Percentiles rank a stretch among this genome's conserved stretches.
phyloP scores from a whole-genome alignment of 2,113 vertebrate genomes.

The Saccopteryx leptura region DNA sequence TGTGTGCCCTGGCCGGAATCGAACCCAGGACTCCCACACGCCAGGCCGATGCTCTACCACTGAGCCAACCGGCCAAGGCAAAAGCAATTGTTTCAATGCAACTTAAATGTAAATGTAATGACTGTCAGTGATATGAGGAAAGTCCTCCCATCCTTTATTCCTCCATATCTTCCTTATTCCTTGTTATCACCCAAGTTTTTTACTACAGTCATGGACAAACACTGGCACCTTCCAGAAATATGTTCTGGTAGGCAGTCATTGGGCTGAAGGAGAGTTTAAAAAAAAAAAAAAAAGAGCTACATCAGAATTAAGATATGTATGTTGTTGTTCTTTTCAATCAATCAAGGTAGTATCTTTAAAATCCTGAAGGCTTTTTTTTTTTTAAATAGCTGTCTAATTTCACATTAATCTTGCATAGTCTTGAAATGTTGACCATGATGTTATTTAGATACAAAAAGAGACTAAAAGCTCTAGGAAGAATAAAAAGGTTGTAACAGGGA shows the following conservation, averaged over 20 bases:
- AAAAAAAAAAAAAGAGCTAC: not conserved
- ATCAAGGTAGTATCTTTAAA: not conserved
- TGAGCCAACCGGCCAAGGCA: too few relatives aligned
- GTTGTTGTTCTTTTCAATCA: not conserved
- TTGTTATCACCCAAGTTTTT: not conserved
- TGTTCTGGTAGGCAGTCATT: not conserved
- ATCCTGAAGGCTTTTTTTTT: not conserved
- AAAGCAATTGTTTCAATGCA: not conserved
- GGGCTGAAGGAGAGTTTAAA: not conserved
- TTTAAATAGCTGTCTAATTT: not conserved
- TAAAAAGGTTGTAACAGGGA: not conserved
- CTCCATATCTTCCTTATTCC: not conserved
- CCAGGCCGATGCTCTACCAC: too few relatives aligned
- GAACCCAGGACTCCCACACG: too few relatives aligned
- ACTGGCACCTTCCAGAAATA: not conserved
- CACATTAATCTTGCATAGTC: not conserved
- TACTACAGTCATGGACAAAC: not conserved
- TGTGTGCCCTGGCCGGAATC: too few relatives aligned
- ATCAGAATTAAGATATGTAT: not conserved
- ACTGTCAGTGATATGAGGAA: not conserved
- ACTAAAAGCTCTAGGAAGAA: not conserved
- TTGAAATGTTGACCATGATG: not conserved
- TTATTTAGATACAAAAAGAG: not conserved
- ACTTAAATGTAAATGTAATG: not conserved
- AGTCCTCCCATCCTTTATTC: not conserved